Conservation (phyloP, 2,113 vertebrate genomes). For the Pygoscelis adeliae region DNA sequence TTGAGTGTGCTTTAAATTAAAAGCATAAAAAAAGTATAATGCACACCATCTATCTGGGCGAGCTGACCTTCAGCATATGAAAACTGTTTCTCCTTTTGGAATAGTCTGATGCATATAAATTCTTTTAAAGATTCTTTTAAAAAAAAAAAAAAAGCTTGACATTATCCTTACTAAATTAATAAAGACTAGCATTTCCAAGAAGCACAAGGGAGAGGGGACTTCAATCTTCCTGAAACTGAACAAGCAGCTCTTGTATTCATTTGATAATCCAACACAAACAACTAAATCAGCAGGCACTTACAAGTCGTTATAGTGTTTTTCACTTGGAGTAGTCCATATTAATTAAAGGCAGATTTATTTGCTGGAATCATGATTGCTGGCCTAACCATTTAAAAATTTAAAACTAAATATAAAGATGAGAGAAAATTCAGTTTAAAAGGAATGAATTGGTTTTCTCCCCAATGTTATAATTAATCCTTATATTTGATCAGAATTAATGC, state of each 20-base stretch:
- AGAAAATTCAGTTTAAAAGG: not conserved
- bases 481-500: not conserved
- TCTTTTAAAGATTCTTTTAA: not conserved
- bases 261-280: not conserved
- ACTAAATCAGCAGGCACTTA: not conserved
- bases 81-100: not conserved
- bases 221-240: not conserved
- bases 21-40: not conserved
- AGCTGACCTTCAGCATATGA: not conserved
- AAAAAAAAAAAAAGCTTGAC: not conserved
- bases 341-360: not conserved
- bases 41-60: too few relatives aligned
- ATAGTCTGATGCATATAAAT: not conserved
- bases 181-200: not conserved
- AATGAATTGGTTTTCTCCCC: not conserved
- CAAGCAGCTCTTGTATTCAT: not conserved
- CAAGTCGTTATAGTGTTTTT: not conserved
- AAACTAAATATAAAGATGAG: not conserved
- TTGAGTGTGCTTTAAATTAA: not conserved
- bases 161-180: not conserved
- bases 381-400: not conserved
- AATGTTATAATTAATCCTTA: not conserved
- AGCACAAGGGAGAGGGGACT: not conserved
- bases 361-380: not conserved
- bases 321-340: not conserved